Evolutionary conservation across 2,888 invertebrate species (phyloP).

Genomic region (Desoria tigrina): DNA sequence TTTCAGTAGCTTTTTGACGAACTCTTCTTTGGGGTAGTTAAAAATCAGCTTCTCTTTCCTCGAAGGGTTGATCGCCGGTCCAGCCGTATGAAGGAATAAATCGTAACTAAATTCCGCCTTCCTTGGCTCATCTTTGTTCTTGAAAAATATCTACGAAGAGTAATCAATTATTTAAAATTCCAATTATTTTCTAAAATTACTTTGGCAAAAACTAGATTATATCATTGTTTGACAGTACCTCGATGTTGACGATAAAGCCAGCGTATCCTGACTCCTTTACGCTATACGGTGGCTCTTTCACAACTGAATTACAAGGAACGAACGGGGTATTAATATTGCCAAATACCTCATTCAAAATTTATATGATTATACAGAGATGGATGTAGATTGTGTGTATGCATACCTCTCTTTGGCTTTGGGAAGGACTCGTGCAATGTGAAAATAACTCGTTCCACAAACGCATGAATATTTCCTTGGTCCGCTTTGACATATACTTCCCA

Average conservation of each 20-base stretch:
- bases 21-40: conserved; percentile 83
- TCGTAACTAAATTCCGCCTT: conserved; percentile 77
- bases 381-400: conserved; percentile 23
- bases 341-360: neutral
- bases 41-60: conserved; percentile 83
- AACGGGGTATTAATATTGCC: conserved; percentile 22
- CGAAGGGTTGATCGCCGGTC: conserved; percentile 69
- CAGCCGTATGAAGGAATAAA: conserved; percentile 74
- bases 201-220: too few species aligned
- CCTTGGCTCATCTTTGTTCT: conserved; percentile 86
- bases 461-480: conserved; percentile 81
- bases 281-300: conserved; percentile 86
- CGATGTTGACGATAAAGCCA: conserved; percentile 85
- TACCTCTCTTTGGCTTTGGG: conserved; percentile 86
- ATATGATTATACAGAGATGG: neutral
- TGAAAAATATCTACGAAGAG: conserved; percentile 59
- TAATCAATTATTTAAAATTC: neutral
- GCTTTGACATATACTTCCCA: conserved; percentile 95
- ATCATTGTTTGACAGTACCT: too few species aligned
- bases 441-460: conserved; percentile 86
- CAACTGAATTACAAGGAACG: conserved; percentile 63
- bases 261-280: conserved; percentile 95
- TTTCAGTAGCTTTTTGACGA: conserved; percentile 79
- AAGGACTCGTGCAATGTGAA: conserved; percentile 90
- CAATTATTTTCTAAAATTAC: too few species aligned